These are phyloP conservation scores for Delia radicum DNA, from an alignment of 1,140 invertebrate genomes.

Conservation along the genomic window DNA sequence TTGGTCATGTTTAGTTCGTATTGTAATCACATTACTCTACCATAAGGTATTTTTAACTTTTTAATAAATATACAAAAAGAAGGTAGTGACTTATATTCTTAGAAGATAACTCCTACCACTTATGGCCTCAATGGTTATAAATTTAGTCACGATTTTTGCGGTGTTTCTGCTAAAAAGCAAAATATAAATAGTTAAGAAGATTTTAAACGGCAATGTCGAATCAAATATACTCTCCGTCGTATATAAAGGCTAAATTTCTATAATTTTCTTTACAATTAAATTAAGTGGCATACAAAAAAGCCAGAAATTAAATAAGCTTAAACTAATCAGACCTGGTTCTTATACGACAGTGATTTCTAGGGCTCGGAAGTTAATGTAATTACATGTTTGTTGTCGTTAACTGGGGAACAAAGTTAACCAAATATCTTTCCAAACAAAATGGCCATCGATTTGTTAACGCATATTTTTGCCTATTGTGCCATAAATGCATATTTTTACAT, in stretches of 20 bases:
- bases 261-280: neutral
- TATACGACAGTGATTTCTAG: too few species aligned
- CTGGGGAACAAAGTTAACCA: too few species aligned
- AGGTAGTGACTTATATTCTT: neutral
- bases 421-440: too few species aligned
- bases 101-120: neutral
- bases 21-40: neutral
- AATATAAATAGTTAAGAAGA: too few species aligned
- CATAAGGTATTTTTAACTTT: neutral
- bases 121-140: neutral
- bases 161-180: neutral
- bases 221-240: neutral
- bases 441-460: too few species aligned
- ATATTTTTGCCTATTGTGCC: too few species aligned
- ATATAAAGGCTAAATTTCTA: neutral
- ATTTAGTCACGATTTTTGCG: neutral
- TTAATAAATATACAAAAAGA: neutral
- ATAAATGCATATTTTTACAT: too few species aligned
- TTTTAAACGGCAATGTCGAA: neutral
- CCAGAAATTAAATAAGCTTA: too few species aligned
- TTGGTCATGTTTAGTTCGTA: neutral
- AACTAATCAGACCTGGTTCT: neutral
- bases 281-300: neutral
- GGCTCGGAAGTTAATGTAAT: too few species aligned
- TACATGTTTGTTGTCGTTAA: too few species aligned